phyloP scores from a whole-genome alignment of 1,140 invertebrate species.

The Drosophila murphyi region DNA sequence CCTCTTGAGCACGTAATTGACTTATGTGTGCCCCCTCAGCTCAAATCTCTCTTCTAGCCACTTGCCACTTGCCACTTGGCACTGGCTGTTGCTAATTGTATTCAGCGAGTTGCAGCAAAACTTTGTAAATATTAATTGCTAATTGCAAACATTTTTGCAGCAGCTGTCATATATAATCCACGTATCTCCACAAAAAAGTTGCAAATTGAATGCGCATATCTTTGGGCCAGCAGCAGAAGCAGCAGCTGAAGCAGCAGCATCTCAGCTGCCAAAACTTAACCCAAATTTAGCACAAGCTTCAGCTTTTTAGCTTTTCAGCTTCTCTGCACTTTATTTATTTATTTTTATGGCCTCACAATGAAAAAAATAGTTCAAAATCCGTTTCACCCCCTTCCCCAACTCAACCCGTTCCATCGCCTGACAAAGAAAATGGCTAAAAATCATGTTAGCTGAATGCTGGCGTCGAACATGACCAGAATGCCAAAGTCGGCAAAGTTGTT shows the following conservation, averaged over 20 bases:
- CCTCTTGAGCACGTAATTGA: conserved; percentile 36
- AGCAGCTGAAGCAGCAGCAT: conserved; percentile 4
- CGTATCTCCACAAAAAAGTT: conserved; percentile 40
- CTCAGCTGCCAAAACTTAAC: conserved; percentile 35
- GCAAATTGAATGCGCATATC: conserved; percentile 43
- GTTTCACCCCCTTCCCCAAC: background rate
- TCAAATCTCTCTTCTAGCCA: background rate
- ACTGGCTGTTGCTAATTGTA: conserved; percentile 57
- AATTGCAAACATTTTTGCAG: conserved; percentile 44
- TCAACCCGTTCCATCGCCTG: background rate
- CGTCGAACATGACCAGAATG: conserved; percentile 72
- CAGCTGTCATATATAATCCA: conserved; percentile 49
- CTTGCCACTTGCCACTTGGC: background rate
- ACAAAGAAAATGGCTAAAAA: conserved; percentile 35
- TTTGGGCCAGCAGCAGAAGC: conserved; percentile 8
- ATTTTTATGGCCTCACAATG: conserved; percentile 59
- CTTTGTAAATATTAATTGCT: conserved; percentile 64
- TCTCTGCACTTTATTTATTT: conserved; percentile 65
- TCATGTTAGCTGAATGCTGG: conserved; percentile 45
- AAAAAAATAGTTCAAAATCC: conserved; percentile 81
- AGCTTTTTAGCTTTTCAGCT: conserved; percentile 12
- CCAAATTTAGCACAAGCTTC: conserved; percentile 45
- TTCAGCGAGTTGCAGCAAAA: conserved; percentile 41
- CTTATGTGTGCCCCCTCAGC: conserved; percentile 33
- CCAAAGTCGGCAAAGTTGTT: conserved; percentile 55